These are phyloP conservation scores for Loris lydekkerianus DNA, from an alignment of 2,797 vertebrate species.

Conservation along the genomic window DNA sequence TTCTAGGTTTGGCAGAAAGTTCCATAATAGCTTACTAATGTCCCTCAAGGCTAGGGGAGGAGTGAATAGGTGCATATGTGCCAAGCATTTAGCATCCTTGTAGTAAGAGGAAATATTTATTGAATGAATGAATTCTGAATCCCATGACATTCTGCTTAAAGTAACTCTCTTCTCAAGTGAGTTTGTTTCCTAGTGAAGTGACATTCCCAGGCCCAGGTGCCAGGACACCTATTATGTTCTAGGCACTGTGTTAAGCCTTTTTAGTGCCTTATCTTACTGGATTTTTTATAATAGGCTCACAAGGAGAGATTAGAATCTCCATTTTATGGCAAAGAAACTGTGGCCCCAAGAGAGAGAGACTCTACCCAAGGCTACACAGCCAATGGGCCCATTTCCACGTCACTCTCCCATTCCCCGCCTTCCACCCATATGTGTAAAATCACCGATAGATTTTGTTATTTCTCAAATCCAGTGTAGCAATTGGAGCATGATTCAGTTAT, in stretches of 20 bases:
- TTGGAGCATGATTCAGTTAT: slow-evolving; percentile 26
- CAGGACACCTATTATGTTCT: not conserved
- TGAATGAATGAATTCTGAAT: slow-evolving; percentile 39
- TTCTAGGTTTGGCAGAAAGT: slow-evolving; percentile 2
- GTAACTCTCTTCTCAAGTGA: not conserved
- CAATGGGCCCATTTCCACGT: not conserved
- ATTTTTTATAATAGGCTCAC: not conserved
- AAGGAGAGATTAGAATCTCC: not conserved
- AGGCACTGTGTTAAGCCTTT: not conserved
- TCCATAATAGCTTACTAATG: not conserved
- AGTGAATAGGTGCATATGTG: not conserved
- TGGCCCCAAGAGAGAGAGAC: not conserved
- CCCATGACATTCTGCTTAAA: not conserved
- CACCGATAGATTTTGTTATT: not conserved
- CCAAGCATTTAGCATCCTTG: not conserved
- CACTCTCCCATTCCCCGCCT: not conserved
- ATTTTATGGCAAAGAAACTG: not conserved
- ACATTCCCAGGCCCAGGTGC: not conserved
- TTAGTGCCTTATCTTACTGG: not conserved
- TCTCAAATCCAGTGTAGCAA: slow-evolving; percentile 50
- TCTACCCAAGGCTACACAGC: not conserved
- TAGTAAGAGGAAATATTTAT: not conserved
- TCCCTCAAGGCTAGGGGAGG: not conserved
- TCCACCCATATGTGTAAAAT: not conserved
- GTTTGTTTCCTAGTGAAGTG: not conserved